phyloP scores from a whole-genome alignment of 1,140 invertebrate genomes.

The Euura lappo region DNA sequence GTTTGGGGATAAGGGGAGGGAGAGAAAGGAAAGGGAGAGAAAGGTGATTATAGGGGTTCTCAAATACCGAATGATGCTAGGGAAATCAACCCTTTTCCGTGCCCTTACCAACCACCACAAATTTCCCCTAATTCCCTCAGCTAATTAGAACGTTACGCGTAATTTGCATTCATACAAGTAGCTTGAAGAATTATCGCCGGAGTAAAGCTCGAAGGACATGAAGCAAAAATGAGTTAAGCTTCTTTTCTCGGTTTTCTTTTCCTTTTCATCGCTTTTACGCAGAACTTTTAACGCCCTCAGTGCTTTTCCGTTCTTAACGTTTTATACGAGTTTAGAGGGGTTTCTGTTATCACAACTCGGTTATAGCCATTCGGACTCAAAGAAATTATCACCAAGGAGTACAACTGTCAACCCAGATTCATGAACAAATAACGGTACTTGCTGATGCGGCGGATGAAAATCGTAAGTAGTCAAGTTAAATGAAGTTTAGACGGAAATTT shows the following conservation, averaged over 20 bases:
- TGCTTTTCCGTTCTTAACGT: too few relatives aligned
- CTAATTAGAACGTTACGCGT: not conserved
- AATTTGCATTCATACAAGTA: not conserved
- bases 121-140: not conserved
- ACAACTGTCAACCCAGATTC: too few relatives aligned
- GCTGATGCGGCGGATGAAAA: not conserved
- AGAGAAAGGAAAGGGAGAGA: not conserved
- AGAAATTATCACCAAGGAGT: too few relatives aligned
- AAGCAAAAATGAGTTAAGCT: not conserved
- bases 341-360: too few relatives aligned
- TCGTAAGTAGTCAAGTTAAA: not conserved
- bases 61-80: not conserved
- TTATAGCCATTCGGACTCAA: too few relatives aligned
- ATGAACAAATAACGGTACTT: too few relatives aligned
- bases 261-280: not conserved
- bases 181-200: too few relatives aligned
- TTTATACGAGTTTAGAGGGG: too few relatives aligned
- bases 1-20: not conserved
- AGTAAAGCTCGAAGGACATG: not conserved
- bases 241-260: not conserved
- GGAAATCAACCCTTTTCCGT: not conserved
- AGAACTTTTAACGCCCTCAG: not conserved
- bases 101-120: not conserved
- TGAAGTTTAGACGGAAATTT: constrained; percentile 3
- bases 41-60: constrained; percentile 3